These are phyloP conservation scores for Rhadinocentrus ornatus DNA, from an alignment of 2,797 vertebrate species.

Conservation along the genomic window DNA sequence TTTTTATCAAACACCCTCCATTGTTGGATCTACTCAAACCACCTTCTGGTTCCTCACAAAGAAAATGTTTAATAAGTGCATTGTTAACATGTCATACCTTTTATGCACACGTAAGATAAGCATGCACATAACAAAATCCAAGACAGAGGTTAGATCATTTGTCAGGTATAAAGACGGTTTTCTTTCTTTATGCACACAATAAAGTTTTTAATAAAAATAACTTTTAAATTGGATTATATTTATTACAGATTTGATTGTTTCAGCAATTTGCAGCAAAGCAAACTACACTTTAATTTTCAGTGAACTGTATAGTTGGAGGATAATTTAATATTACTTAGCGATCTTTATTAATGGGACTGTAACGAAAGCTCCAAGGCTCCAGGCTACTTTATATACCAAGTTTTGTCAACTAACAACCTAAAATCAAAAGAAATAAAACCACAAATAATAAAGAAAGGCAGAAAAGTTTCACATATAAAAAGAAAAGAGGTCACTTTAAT, in stretches of 20 bases:
- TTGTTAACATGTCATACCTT: slow-evolving; percentile 60
- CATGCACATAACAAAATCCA: slow-evolving; percentile 43
- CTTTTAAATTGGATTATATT: slow-evolving; percentile 19
- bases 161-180: slow-evolving; percentile 39
- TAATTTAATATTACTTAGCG: neutral
- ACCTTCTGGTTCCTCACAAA: slow-evolving; percentile 56
- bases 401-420: neutral
- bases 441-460: neutral
- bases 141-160: slow-evolving; percentile 52
- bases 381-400: neutral
- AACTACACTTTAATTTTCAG: neutral
- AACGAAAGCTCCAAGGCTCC: too few species aligned
- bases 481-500: neutral
- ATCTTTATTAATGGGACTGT: neutral
- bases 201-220: neutral
- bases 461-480: neutral
- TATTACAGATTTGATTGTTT: slow-evolving; percentile 32
- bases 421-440: neutral
- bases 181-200: slow-evolving; percentile 13
- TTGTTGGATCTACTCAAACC: slow-evolving; percentile 40
- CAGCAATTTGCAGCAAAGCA: neutral
- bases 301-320: neutral
- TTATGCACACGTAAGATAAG: slow-evolving; percentile 76
- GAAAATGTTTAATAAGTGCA: slow-evolving; percentile 79
- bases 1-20: slow-evolving; percentile 57